Evolutionary conservation across 2,797 vertebrate genomes (phyloP).

Genomic region (Sebastiscus albofasciatus): DNA sequence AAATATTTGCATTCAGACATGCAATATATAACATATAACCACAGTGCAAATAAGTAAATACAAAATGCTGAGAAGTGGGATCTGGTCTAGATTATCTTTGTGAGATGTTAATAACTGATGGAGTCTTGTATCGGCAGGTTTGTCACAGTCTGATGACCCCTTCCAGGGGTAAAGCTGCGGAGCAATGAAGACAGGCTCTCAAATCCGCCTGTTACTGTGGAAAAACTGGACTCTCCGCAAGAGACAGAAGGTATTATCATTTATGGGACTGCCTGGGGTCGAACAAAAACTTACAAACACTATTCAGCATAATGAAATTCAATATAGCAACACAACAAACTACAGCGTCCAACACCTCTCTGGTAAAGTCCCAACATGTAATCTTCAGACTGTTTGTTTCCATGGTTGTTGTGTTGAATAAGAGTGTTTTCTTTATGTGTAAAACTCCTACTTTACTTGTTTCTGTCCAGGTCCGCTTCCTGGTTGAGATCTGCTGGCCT

Average conservation of each 20-base stretch:
- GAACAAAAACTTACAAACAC: background rate
- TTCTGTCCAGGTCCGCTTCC: constrained; percentile 87
- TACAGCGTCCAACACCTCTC: no score
- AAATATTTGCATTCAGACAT: no score
- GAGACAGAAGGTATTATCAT: constrained; percentile 88
- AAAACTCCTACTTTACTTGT: background rate
- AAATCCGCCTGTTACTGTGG: constrained; percentile 93
- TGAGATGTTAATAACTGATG: background rate
- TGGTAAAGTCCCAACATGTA: background rate
- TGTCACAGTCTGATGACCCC: constrained; percentile 67
- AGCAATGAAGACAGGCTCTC: constrained; percentile 87
- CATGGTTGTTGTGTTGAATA: background rate
- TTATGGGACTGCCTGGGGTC: background rate
- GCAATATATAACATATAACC: no score
- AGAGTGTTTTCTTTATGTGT: background rate
- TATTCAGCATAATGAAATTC: background rate
- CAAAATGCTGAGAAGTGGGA: no score
- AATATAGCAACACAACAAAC: background rate
- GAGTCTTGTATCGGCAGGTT: constrained; percentile 53
- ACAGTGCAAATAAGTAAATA: no score
- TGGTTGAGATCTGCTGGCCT: constrained; percentile 94
- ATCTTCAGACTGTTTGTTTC: no score
- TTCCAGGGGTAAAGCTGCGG: constrained; percentile 59
- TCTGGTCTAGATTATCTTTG: background rate
- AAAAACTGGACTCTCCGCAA: constrained; percentile 98